These are phyloP conservation scores for Mus minutoides DNA, from an alignment of 2,797 vertebrate species.

Conservation along the genomic window DNA sequence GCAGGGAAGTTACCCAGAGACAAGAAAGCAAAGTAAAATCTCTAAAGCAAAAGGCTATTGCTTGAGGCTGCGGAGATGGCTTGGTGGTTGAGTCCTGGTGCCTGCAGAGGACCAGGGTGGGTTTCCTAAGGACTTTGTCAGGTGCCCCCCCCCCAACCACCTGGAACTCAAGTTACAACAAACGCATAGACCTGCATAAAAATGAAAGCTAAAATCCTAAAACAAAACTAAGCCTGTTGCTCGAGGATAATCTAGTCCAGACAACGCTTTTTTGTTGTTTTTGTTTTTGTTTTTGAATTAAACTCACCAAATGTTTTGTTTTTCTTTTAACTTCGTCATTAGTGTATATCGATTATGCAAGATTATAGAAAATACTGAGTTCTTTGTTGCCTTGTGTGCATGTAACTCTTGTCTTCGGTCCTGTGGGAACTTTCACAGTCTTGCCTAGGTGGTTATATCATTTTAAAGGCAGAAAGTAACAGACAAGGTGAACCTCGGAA, in stretches of 20 bases:
- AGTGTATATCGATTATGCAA: background rate
- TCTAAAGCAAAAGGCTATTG: background rate
- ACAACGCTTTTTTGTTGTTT: background rate
- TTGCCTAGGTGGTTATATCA: slow-evolving; percentile 38
- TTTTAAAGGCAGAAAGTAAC: slow-evolving; percentile 61
- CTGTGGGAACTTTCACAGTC: background rate
- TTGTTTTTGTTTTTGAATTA: background rate
- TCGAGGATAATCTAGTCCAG: background rate
- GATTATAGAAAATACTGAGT: background rate
- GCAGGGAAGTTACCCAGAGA: background rate
- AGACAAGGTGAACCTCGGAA: slow-evolving; percentile 45
- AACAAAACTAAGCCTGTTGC: background rate
- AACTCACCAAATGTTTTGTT: background rate
- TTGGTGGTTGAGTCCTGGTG: background rate
- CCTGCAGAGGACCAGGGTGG: background rate
- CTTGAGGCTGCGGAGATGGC: background rate
- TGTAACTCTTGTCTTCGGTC: background rate
- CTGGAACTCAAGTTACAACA: background rate
- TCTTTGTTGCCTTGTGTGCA: background rate
- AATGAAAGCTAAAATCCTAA: background rate
- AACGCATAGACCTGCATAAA: background rate
- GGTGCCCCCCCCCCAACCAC: too few species aligned
- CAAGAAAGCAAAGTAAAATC: background rate
- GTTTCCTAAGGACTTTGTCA: background rate
- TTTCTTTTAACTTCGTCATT: background rate